phyloP scores from a whole-genome alignment of 1,140 invertebrate species.

The Drosophila insularis region DNA sequence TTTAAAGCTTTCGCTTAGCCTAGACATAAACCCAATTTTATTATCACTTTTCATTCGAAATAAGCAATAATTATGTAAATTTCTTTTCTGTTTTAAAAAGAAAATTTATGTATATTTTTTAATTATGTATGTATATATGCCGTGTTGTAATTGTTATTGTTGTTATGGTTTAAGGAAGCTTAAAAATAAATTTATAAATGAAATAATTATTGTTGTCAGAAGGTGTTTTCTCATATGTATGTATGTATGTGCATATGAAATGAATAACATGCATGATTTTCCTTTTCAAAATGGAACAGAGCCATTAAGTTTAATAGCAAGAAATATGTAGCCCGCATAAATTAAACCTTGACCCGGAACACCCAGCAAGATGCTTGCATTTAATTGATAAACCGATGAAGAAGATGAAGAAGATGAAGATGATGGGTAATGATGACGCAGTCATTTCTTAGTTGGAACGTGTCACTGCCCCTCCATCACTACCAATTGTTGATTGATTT shows the following conservation, averaged over 20 bases:
- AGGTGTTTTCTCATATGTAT: conserved; percentile 15
- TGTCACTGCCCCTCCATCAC: not conserved
- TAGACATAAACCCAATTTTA: not conserved
- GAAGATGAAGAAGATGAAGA: conserved; percentile 9
- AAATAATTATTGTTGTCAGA: conserved; percentile 49
- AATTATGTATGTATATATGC: conserved; percentile 40
- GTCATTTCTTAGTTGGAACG: conserved; percentile 33
- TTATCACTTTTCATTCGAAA: conserved; percentile 1
- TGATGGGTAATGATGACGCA: conserved; percentile 48
- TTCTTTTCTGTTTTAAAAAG: conserved; percentile 5
- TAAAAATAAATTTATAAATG: conserved; percentile 41
- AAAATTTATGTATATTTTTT: conserved; percentile 57
- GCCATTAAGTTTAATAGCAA: conserved; percentile 4
- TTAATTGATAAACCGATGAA: conserved; percentile 63
- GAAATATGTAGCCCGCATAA: conserved; percentile 31
- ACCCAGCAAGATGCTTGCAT: conserved; percentile 13
- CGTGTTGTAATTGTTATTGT: conserved; percentile 21
- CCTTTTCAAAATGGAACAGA: conserved; percentile 4
- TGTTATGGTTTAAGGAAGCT: conserved; percentile 48
- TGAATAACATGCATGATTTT: conserved; percentile 8
- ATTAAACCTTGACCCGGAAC: conserved; percentile 75
- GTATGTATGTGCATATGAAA: conserved; percentile 14
- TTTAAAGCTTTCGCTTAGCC: not conserved
- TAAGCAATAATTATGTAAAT: conserved; percentile 57
- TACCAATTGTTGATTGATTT: conserved; percentile 39